Evolutionary conservation across 2,113 vertebrate species (phyloP).

Genomic region (Rhinopithecus roxellana): DNA sequence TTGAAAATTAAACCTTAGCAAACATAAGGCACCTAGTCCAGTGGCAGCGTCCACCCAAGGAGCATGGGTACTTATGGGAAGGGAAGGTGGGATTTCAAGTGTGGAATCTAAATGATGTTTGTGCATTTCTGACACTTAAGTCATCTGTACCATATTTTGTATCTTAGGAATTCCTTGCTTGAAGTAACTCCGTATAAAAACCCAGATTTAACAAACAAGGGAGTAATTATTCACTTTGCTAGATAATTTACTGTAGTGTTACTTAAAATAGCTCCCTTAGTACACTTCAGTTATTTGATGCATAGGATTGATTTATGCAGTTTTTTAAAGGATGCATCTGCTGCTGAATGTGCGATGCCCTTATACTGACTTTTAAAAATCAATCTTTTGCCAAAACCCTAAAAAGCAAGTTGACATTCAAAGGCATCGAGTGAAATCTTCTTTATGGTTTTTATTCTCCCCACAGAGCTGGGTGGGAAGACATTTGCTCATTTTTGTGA

Average conservation of each 20-base stretch:
- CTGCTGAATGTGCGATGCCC: slow-evolving; percentile 44
- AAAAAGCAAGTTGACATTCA: slow-evolving; percentile 77
- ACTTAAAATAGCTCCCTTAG: slow-evolving; percentile 72
- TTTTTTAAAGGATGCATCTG: slow-evolving; percentile 69
- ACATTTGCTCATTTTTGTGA: background rate
- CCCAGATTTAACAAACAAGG: slow-evolving; percentile 40
- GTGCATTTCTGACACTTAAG: background rate
- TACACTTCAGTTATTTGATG: slow-evolving; percentile 55
- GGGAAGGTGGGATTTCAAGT: background rate
- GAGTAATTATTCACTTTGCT: slow-evolving; percentile 63
- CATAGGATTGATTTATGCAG: slow-evolving; percentile 56
- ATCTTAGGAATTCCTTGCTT: slow-evolving; percentile 43
- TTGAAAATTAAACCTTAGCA: background rate
- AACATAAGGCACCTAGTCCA: background rate
- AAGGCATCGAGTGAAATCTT: slow-evolving; percentile 1
- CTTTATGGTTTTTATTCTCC: background rate
- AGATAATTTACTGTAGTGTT: slow-evolving; percentile 68
- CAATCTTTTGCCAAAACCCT: slow-evolving; percentile 71
- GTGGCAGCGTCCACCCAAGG: background rate
- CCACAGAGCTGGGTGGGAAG: background rate
- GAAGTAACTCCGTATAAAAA: slow-evolving; percentile 48
- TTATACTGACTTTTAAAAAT: slow-evolving; percentile 77
- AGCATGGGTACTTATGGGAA: background rate
- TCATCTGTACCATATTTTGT: background rate
- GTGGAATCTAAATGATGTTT: background rate